Base-by-base conservation (phyloP, 2,797 vertebrate genomes). In the Pseudochirops cupreus region DNA sequence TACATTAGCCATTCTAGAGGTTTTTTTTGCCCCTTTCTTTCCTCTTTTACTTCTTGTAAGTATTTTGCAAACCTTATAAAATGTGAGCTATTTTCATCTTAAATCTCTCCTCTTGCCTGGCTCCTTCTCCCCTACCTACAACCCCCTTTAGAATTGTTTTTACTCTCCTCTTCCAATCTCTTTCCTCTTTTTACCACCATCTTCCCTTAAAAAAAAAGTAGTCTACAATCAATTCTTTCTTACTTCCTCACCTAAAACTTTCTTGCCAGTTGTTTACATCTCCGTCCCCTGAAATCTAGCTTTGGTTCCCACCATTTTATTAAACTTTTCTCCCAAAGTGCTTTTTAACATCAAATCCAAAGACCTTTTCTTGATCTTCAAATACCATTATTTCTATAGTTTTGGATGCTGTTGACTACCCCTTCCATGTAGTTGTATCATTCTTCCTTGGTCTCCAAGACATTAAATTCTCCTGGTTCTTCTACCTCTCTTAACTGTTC, bases 1-100 rank as follows among this genome's bases (percentile, higher is more conserved):
- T 21, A 39, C 10, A 26, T 82, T 82, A 46, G 18, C 39, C 46
- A 24, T 24, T 26, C 39, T 39, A 46, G 67, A 39, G 2, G 5
- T 14, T 12, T 62, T 1, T n/a, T n/a, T 39, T 21, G 1, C 21
- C 21, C 18, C 0, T 0, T 6, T 3, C 33, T 7, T 31, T 46
- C n/a, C 67, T 82, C 67, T 39, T 39, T 82, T 26, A 82, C 39
- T 82, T 31, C 74, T 13, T 46, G 74, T 39, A 59, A 31, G 58
- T 62, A 21, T 74, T 82, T 82, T 82, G 39, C 21, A 46, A 82
- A 82, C 3, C 4, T 46, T 46, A 46, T 24, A 82, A 24, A 82
- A 46, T 46, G 29, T 82, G 18, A 82, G 21, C 29, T 82, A 24
- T 46, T 82, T 82, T 26, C 21, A 82, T 82, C 12, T 82, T 24